A percentile compares a stretch with the other conserved stretches of the same genome.
phyloP scores from a whole-genome alignment of 2,888 invertebrate genomes.

The Sesamia inferens region DNA sequence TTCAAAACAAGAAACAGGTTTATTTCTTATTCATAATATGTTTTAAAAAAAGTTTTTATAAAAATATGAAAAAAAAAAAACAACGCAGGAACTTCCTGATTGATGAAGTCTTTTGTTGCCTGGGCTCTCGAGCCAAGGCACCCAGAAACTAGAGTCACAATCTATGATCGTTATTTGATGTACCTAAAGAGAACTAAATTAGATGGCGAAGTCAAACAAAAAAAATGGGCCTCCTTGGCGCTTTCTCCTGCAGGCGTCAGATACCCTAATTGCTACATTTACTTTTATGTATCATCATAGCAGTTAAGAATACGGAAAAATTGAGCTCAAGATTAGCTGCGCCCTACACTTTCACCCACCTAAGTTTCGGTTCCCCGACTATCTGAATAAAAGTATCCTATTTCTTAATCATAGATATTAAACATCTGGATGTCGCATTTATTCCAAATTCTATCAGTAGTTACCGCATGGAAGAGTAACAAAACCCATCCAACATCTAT shows the following conservation, averaged over 20 bases:
- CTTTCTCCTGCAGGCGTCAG: background rate
- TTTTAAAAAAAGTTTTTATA: constrained; percentile 36
- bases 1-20: constrained; percentile 5
- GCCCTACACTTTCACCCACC: too few relatives aligned
- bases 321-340: too few relatives aligned
- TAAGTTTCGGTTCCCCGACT: too few relatives aligned
- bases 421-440: too few relatives aligned
- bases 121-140: background rate
- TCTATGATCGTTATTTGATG: background rate
- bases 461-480: too few relatives aligned
- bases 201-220: background rate
- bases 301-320: background rate
- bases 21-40: constrained; percentile 36
- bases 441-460: too few relatives aligned
- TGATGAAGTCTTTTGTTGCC: constrained; percentile 15
- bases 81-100: constrained; percentile 3
- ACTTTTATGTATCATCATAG: background rate
- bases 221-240: background rate
- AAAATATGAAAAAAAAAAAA: constrained; percentile 31
- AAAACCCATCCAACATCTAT: too few relatives aligned
- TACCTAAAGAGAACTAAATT: background rate
- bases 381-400: too few relatives aligned
- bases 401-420: too few relatives aligned
- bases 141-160: background rate
- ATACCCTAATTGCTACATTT: background rate